A percentile compares a stretch with the other conserved stretches of the same genome.
phyloP scores from a whole-genome alignment of 2,113 vertebrate species.

The Proterorhinus semilunaris region DNA sequence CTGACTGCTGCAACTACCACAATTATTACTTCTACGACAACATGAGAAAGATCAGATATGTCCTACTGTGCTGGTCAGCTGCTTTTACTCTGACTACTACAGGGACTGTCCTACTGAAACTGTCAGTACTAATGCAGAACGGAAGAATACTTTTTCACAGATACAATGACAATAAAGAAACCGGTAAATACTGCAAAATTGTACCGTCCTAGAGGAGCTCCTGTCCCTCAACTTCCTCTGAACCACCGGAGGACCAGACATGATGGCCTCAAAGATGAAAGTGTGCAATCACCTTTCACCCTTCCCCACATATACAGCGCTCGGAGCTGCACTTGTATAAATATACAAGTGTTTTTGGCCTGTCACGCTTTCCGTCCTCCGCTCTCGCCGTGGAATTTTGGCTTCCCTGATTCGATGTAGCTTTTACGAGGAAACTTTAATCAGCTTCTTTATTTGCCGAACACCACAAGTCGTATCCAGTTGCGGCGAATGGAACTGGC shows the following conservation, averaged over 20 bases:
- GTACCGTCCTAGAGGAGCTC: too few species aligned
- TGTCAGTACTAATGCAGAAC: too few species aligned
- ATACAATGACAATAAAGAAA: too few species aligned
- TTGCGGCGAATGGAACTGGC: constrained; percentile 54
- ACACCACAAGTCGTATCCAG: constrained; percentile 53
- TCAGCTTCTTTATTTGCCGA: constrained; percentile 64
- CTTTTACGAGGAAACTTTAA: constrained; percentile 64
- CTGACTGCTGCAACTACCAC: background rate
- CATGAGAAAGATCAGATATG: too few species aligned
- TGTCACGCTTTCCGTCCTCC: constrained; percentile 43
- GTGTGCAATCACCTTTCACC: constrained; percentile 41
- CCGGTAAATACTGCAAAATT: too few species aligned
- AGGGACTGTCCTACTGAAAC: too few species aligned
- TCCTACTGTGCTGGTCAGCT: background rate
- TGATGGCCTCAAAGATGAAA: constrained; percentile 44
- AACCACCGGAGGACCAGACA: constrained; percentile 25
- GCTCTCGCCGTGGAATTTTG: constrained; percentile 39
- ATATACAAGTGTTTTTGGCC: constrained; percentile 33
- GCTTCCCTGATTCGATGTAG: constrained; percentile 33
- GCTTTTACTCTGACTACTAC: background rate
- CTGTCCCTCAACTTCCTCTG: constrained; percentile 24
- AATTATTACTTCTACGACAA: background rate
- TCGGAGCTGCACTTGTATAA: constrained; percentile 30
- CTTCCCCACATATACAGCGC: constrained; percentile 18
- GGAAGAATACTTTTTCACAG: too few species aligned